Evolutionary conservation across 2,797 vertebrate genomes (phyloP), one percentile per base, ranked within the genome.

Genomic region (Pseudopleuronectes americanus): DNA sequence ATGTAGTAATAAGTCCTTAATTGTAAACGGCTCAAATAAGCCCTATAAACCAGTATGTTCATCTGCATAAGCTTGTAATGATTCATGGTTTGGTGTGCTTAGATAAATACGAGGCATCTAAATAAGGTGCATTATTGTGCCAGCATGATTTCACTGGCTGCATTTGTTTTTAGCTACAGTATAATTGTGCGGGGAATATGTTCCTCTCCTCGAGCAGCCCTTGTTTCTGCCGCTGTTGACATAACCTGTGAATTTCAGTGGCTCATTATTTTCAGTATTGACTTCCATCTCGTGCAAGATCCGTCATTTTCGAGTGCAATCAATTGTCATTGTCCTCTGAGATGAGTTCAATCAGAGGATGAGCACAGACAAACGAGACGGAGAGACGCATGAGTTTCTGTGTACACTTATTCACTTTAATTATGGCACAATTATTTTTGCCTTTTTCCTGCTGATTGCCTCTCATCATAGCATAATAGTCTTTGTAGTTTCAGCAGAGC

Each of bases 11-110:
- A 55, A 72, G 64, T 71, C 57, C 48, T 41, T 38, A 33, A 67
- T 79, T 85, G 70, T 57, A 87, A 87, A 83, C 33, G 43, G 70
- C 76, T 90, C 84, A 72, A 74, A 86, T 55, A 70, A 73, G 58
- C 68, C 65, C 57, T 58, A 70, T 58, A 80, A 75, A 83, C 59
- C 62, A 64, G 55, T 57, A 23, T 64, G 48, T 79, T 83, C 71
- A 84, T 91, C 77, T 86, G 78, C 79, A 88, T 88, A 90, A 85
- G 68, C 75, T 76, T 71, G 54, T 70, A 67, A 73, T 84, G 83
- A 88, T 82, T 89, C 82, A 87, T 52, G 62, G 68, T 75, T 80
- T 67, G 64, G 24, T 58, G 23, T 8, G 13, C 31, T 74, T 43
- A 54, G 43, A 73, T 49, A 52, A 71, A 71, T 57, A 61, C 22